Evolutionary conservation across 2,888 invertebrate species (phyloP).

Genomic region (Cataglyphis albicans): DNA sequence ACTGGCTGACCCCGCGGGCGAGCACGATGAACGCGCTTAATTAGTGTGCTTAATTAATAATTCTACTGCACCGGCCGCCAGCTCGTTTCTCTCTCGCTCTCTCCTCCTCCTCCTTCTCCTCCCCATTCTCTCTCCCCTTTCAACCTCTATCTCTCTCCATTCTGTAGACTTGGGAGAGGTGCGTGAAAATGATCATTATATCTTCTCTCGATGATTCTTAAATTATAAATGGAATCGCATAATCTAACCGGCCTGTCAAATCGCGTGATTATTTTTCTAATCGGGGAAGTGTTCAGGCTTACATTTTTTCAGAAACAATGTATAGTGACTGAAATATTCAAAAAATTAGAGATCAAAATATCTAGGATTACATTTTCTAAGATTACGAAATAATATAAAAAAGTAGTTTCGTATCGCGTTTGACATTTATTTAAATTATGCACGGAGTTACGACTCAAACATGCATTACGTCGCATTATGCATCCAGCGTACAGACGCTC

Average conservation of each 20-base stretch:
- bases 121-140: neutral
- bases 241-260: neutral
- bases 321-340: neutral
- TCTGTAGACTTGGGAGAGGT: constrained; percentile 46
- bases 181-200: constrained; percentile 71
- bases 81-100: constrained; percentile 52
- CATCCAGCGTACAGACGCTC: constrained; percentile 64
- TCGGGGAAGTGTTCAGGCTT: neutral
- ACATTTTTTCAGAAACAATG: neutral
- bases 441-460: constrained; percentile 20
- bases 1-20: constrained; percentile 72
- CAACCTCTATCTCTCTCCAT: neutral
- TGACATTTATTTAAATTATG: neutral
- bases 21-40: constrained; percentile 75
- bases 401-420: neutral
- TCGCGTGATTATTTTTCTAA: neutral
- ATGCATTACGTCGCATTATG: constrained; percentile 72
- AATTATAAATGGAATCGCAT: constrained; percentile 22
- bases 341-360: neutral
- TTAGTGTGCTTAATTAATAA: constrained; percentile 77
- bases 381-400: neutral
- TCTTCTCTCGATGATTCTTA: constrained; percentile 67
- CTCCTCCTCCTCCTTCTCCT: neutral
- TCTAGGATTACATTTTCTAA: neutral
- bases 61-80: constrained; percentile 69